Base-by-base conservation (phyloP, 1,140 invertebrate genomes). In the Lutraria rhynchaena region DNA sequence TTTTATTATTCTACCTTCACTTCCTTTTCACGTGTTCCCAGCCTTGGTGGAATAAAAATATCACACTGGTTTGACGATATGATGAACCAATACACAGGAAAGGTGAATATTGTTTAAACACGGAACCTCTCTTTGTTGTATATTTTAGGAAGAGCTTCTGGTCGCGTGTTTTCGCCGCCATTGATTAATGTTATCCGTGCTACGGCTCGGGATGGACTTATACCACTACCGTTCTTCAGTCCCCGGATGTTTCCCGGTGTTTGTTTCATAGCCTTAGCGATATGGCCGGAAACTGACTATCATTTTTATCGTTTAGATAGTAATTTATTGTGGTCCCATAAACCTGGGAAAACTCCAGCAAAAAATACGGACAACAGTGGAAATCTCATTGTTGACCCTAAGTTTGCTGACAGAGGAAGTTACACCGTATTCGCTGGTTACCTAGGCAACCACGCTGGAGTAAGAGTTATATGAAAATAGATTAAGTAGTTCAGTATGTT, bases 251-350 rank as follows among this genome's bases (percentile, higher is more conserved):
- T 44, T 31, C 74, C 29, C 1, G 17, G 41, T 13, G 49, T 46
- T 13, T 77, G 74, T 33, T 60, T 46, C 29, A 63, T 77, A 7
- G 74, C 74, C 5, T 33, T 77, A 44, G 74, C 24, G 22, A 53
- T 77, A 0, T 77, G 74, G 74, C 74, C 58, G 19, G 60, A 49
- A 5, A 55, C 55, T 0, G 74, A 77, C 60, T 77, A 37, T 22
- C 74, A 77, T 35, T 77, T 77, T 60, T 77, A 77, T 33, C 37
- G 74, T 11, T n/a, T 77, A 27, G 74, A 77, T 35, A 65, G 60
- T 24, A 65, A 77, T 37, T 41, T 41, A 60, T n/a, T 77, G 3
- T 77, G 58, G 74, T 77, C 74, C 1, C 74, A 77, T 55, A 77
- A 77, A 29, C 74, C 74, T 24, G 74, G 74, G 22, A 55, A 55